phyloP scores from a whole-genome alignment of 2,888 invertebrate genomes.

The Ptychoptera albimana region DNA sequence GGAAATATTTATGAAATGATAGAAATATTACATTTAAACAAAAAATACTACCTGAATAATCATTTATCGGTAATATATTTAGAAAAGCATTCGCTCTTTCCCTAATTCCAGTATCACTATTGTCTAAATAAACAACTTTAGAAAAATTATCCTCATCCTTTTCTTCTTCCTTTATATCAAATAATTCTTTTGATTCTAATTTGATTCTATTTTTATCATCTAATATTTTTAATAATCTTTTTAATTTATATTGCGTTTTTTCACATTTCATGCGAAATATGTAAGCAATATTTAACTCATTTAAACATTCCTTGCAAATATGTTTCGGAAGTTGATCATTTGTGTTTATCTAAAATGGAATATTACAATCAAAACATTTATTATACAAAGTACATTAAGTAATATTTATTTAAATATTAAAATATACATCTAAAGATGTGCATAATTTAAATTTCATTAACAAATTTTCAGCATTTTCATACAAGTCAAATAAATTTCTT shows the following conservation, averaged over 20 bases:
- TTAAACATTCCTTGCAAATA: conserved; percentile 11
- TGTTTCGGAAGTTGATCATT: conserved; percentile 12
- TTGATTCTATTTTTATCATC: background rate
- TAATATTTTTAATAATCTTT: background rate
- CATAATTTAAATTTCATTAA: conserved; percentile 7
- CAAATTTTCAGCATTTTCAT: conserved; percentile 5
- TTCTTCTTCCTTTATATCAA: background rate
- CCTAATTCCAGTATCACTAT: no score
- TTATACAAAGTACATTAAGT: background rate
- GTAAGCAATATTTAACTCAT: conserved; percentile 11
- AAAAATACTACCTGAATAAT: no score
- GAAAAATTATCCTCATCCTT: no score
- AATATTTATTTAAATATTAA: background rate
- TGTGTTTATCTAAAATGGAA: conserved; percentile 11
- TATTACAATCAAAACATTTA: background rate
- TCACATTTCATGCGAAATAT: conserved; percentile 14
- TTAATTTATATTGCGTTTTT: conserved; percentile 10
- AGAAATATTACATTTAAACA: background rate
- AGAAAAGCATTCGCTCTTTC: no score
- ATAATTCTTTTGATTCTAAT: background rate
- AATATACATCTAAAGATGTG: conserved; percentile 8
- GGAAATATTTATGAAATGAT: background rate
- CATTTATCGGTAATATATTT: no score
- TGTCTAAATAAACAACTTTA: no score
- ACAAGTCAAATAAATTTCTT: conserved; percentile 6